Evolutionary conservation across 1,140 invertebrate genomes (phyloP).

Genomic region (Laupala kohalensis): DNA sequence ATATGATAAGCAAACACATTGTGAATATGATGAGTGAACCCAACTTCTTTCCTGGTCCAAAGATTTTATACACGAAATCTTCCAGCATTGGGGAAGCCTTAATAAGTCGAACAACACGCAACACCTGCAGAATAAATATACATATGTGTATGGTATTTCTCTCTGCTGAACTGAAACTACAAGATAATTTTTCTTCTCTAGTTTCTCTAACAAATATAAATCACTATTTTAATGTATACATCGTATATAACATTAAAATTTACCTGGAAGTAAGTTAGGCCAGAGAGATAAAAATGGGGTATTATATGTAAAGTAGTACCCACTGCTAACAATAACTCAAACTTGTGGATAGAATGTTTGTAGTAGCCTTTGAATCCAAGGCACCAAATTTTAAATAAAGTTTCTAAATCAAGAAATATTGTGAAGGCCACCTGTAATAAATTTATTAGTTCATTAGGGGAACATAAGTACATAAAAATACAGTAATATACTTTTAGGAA

Average conservation of each 20-base stretch:
- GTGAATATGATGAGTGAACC: conserved; percentile 98
- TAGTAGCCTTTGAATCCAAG: conserved; percentile 88
- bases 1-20: conserved; percentile 96
- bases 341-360: conserved; percentile 94
- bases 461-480: too few species aligned
- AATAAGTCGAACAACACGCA: conserved; percentile 87
- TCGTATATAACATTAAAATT: not conserved
- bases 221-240: not conserved
- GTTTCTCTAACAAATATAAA: not conserved
- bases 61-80: conserved; percentile 99
- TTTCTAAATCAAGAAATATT: conserved; percentile 87
- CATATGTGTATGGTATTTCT: not conserved
- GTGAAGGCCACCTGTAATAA: conserved; percentile 72
- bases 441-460: not conserved
- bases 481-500: too few species aligned
- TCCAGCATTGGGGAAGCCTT: conserved; percentile 98
- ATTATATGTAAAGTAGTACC: conserved; percentile 94
- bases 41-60: conserved; percentile 96
- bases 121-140: conserved; percentile 45
- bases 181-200: not conserved
- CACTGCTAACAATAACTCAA: conserved; percentile 85
- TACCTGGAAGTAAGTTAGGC: conserved; percentile 93
- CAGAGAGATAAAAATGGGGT: conserved; percentile 79
- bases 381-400: conserved; percentile 95
- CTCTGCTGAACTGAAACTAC: not conserved